Percentiles rank a stretch among this genome's conserved stretches.
Evolutionary conservation across 64 coral and sea anemone species (phyloP).

Genomic region (Dendrophyllia cribrosa): DNA sequence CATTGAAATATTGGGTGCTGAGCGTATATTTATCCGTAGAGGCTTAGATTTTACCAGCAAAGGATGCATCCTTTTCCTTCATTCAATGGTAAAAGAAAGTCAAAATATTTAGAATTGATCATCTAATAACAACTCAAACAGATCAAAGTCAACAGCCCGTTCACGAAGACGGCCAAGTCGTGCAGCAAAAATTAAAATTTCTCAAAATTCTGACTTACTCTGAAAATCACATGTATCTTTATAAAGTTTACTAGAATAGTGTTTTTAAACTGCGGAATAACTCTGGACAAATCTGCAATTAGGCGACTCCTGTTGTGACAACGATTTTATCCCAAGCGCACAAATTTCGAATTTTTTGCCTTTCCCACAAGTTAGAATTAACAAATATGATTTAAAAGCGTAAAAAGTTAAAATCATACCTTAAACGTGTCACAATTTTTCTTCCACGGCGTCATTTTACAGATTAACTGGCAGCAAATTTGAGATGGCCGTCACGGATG

Average conservation of each 20-base stretch:
- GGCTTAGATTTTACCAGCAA: neutral
- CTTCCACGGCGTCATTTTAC: too few species aligned
- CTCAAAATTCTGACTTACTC: conserved; percentile 30
- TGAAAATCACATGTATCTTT: conserved; percentile 6
- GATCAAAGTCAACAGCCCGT: too few species aligned
- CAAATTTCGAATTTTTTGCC: too few species aligned
- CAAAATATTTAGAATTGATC: neutral
- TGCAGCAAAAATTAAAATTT: conserved; percentile 6
- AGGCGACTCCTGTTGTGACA: too few species aligned
- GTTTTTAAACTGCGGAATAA: neutral
- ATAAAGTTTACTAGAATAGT: neutral
- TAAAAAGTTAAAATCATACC: too few species aligned
- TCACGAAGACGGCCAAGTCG: neutral
- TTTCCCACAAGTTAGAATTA: too few species aligned
- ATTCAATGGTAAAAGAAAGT: conserved; percentile 12
- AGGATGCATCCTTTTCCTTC: neutral
- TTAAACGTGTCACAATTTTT: too few species aligned
- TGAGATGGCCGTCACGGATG: too few species aligned
- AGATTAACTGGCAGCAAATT: too few species aligned
- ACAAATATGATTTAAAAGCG: too few species aligned
- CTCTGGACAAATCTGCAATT: too few species aligned
- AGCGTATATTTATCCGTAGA: neutral
- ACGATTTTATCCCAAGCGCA: too few species aligned
- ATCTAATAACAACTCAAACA: neutral
- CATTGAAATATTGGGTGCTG: neutral